A percentile compares a stretch with the other conserved stretches of the same genome.
Conservation (phyloP, 2,113 vertebrate genomes). For the Hydropotes inermis region DNA sequence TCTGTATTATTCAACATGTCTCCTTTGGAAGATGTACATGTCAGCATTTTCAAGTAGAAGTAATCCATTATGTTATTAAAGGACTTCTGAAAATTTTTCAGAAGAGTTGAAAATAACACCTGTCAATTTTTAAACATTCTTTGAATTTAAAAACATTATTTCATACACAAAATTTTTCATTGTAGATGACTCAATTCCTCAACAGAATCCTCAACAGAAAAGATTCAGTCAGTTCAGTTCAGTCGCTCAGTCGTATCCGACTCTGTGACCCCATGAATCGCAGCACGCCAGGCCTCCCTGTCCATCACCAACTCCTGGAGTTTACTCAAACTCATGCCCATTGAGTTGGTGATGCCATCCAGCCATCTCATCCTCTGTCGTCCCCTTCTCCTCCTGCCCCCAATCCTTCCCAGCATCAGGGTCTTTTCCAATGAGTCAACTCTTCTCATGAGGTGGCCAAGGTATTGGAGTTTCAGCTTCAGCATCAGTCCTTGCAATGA, state of each 20-base stretch:
- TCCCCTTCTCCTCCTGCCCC: too few species aligned
- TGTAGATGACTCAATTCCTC: neutral
- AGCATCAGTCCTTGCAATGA: too few species aligned
- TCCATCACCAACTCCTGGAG: too few species aligned
- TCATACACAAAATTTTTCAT: neutral
- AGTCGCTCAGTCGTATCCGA: accelerated
- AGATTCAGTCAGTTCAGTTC: neutral
- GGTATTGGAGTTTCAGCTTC: too few species aligned
- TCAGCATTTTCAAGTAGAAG: neutral
- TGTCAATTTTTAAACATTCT: neutral
- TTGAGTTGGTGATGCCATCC: too few species aligned
- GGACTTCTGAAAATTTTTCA: neutral
- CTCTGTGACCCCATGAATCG: too few species aligned
- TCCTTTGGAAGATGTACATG: neutral
- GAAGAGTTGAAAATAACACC: neutral
- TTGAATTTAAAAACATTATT: neutral
- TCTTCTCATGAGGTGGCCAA: too few species aligned
- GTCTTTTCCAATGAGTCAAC: too few species aligned
- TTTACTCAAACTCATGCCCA: too few species aligned
- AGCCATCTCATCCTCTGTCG: too few species aligned
- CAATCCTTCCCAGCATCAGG: too few species aligned
- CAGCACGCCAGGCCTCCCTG: too few species aligned
- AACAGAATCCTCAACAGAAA: neutral
- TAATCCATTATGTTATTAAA: neutral
- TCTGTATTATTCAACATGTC: neutral